Evolutionary conservation across 53 echinoderm and acorn worm genomes (phyloP).

Genomic region (Echinarachnius parma): DNA sequence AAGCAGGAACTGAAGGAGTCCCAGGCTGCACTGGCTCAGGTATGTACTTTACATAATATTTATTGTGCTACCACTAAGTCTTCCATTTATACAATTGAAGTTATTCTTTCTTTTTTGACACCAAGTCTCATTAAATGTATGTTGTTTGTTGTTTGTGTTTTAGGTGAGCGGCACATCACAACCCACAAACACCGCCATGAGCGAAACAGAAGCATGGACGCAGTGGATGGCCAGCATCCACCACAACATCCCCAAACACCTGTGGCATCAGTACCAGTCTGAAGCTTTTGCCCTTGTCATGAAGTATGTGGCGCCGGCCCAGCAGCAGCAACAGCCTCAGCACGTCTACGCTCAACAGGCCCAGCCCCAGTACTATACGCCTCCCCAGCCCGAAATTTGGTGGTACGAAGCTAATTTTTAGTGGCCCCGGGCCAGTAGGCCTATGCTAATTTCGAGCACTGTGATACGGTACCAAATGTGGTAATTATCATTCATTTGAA

Average conservation of each 20-base stretch:
- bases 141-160: slow-evolving; percentile 15
- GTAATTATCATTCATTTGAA: no score
- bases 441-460: no score
- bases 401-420: no score
- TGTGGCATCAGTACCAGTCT: slow-evolving; percentile 27
- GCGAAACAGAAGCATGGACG: slow-evolving; percentile 9
- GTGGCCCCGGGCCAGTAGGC: no score
- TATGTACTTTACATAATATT: slow-evolving; percentile 15
- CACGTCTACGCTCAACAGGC: slow-evolving; percentile 5
- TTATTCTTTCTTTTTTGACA: slow-evolving; percentile 7
- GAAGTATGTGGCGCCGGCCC: slow-evolving; percentile 1
- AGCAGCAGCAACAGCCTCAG: slow-evolving; percentile 30
- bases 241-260: slow-evolving; percentile 25
- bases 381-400: not conserved
- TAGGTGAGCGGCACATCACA: slow-evolving; percentile 11
- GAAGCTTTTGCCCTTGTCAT: slow-evolving; percentile 21
- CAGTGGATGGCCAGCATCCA: slow-evolving; percentile 36
- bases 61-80: not conserved
- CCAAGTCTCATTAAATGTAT: slow-evolving; percentile 19
- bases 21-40: slow-evolving; percentile 20
- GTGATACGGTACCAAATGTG: no score
- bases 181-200: slow-evolving; percentile 20
- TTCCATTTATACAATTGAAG: not conserved
- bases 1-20: slow-evolving; percentile 27
- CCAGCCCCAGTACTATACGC: slow-evolving; percentile 16